phyloP scores from a whole-genome alignment of 1,140 invertebrate genomes.

The Eciton burchellii region DNA sequence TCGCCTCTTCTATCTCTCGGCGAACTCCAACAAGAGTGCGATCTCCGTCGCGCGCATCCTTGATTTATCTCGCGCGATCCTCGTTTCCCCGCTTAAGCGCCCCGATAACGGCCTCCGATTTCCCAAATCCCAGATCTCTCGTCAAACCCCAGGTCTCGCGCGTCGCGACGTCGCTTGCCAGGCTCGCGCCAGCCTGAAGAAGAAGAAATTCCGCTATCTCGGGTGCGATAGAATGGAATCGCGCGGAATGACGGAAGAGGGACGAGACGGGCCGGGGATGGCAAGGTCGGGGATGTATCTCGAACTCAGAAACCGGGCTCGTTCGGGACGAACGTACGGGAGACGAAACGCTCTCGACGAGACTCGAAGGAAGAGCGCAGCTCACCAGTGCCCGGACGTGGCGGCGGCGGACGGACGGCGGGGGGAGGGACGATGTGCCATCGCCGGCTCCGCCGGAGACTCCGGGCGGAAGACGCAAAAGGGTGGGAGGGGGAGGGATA shows the following conservation, averaged over 20 bases:
- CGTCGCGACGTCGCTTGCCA: slow-evolving; percentile 23
- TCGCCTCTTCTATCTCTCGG: background rate
- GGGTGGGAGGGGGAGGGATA: slow-evolving; percentile 61
- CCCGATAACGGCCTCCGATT: background rate
- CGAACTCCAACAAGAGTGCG: background rate
- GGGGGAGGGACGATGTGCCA: slow-evolving; percentile 65
- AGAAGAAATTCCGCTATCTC: slow-evolving; percentile 56
- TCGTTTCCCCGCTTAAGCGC: background rate
- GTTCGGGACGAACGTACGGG: slow-evolving; percentile 69
- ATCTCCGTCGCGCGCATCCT: background rate
- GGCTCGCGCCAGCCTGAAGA: slow-evolving; percentile 48
- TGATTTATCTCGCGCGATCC: background rate
- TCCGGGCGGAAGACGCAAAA: slow-evolving; percentile 61
- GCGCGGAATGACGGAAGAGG: slow-evolving; percentile 2
- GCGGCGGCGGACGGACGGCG: slow-evolving; percentile 51
- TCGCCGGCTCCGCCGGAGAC: slow-evolving; percentile 61
- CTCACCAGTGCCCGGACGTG: slow-evolving; percentile 41
- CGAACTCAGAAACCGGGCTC: slow-evolving; percentile 69
- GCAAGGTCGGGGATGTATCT: slow-evolving; percentile 61
- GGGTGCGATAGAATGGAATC: slow-evolving; percentile 54
- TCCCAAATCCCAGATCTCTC: background rate
- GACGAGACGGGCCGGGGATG: background rate
- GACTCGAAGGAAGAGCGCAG: slow-evolving; percentile 73
- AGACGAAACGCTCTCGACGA: slow-evolving; percentile 76
- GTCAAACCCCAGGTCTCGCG: slow-evolving; percentile 11